phyloP scores from a whole-genome alignment of 2,888 invertebrate genomes.

The Synanthedon tipuliformis region DNA sequence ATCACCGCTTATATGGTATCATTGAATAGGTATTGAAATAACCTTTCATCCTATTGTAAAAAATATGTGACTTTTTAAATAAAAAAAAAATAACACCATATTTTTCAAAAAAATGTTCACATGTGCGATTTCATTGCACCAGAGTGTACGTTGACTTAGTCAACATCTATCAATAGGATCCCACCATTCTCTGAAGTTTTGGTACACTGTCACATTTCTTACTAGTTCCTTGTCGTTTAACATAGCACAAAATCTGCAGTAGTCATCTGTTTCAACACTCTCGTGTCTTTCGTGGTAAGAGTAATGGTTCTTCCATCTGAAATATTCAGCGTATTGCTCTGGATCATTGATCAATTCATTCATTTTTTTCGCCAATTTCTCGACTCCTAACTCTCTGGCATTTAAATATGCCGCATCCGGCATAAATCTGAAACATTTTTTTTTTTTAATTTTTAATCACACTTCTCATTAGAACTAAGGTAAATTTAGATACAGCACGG shows the following conservation, averaged over 20 bases:
- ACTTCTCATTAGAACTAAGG: too few species aligned
- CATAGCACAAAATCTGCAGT: conserved; percentile 21
- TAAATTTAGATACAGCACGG: too few species aligned
- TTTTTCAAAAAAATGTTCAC: too few species aligned
- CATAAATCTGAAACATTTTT: conserved; percentile 19
- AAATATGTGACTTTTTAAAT: too few species aligned
- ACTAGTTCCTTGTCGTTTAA: conserved; percentile 11
- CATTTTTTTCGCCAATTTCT: conserved; percentile 18
- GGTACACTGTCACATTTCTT: conserved; percentile 1
- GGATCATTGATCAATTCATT: conserved; percentile 15
- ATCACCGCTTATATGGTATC: too few species aligned
- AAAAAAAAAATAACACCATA: too few species aligned
- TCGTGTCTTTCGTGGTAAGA: conserved; percentile 16
- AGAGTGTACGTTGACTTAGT: not conserved
- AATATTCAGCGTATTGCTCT: conserved; percentile 18
- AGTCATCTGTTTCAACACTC: conserved; percentile 16
- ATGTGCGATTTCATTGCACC: too few species aligned
- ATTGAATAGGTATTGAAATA: too few species aligned
- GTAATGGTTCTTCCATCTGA: conserved; percentile 29
- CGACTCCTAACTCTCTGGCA: conserved; percentile 10
- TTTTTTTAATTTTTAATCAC: too few species aligned
- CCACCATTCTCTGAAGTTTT: conserved; percentile 8
- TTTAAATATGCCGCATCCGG: conserved; percentile 23
- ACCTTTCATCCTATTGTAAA: too few species aligned
- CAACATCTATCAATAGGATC: not conserved